Percentiles rank a stretch among this genome's conserved stretches.
Conservation (phyloP, 2,797 vertebrate species). For the Strix occidentalis region DNA sequence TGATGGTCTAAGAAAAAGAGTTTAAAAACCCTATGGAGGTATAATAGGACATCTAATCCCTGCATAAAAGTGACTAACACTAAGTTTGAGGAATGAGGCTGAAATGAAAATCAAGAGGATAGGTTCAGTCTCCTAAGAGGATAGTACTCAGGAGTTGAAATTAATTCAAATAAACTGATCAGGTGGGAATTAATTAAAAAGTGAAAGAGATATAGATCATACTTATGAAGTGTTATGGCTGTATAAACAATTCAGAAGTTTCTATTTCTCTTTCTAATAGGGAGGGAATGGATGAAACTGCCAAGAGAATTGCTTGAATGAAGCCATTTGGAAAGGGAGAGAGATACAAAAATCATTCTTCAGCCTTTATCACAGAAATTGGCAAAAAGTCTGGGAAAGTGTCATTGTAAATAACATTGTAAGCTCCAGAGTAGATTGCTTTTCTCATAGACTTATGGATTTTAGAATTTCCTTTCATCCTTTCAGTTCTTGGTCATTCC, state of each 20-base stretch:
- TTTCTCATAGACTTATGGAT: not conserved
- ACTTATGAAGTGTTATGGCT: not conserved
- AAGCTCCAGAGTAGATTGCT: not conserved
- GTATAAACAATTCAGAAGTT: not conserved
- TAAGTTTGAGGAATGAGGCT: not conserved
- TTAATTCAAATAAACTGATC: constrained; percentile 5
- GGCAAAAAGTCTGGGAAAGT: not conserved
- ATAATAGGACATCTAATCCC: not conserved
- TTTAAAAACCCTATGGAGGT: not conserved
- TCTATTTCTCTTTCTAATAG: not conserved
- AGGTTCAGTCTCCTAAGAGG: not conserved
- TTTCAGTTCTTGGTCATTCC: not conserved
- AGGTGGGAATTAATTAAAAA: not conserved
- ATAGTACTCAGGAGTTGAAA: not conserved
- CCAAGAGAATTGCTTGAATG: not conserved
- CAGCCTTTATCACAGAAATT: not conserved
- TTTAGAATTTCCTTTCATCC: not conserved
- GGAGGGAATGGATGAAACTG: not conserved
- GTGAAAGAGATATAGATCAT: not conserved
- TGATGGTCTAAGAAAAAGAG: not conserved
- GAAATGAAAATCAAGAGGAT: not conserved
- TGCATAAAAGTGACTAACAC: not conserved
- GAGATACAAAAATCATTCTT: not conserved
- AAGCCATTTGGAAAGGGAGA: not conserved
- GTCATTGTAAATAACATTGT: not conserved